Base-by-base conservation (phyloP, 2,888 invertebrate species). In the Agrotis clavis region DNA sequence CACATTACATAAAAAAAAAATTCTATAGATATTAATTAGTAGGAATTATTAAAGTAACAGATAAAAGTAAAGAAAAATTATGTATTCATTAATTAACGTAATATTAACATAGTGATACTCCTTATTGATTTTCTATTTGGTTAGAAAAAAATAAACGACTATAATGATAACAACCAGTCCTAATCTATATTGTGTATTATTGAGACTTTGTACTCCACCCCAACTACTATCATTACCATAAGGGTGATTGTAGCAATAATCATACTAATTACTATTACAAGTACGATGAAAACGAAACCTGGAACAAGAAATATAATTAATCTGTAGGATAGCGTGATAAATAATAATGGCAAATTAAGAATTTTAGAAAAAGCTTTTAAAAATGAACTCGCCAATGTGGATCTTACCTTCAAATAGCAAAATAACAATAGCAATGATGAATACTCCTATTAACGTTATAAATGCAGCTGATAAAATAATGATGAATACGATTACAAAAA, bases 391-490 rank as follows among this genome's bases (percentile, higher is more conserved):
- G 7, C 18, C 51, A 68, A n/a, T 74, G 2, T 48, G 3, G 25
- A 30, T 53, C 84, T 86, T 87, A 94, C 94, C 93, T 94, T 93
- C 92, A 57, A 92, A 64, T 35, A 93, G 71, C 6, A 93, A 71
- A 51, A 94, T 88, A 3, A 86, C 67, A 14, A 85, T 5, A 48
- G 88, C 66, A 19, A 90, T 57, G 73, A 88, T 79, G 9, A 88
- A 60, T 7, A 91, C 89, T 70, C 82, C 88, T 59, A 81, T 16
- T 41, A 90, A 19, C 68, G 86, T 54, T 30, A 88, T 21, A n/a
- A 89, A 61, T 18, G 90, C 86, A 51, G 84, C 64, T 35, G 89
- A 83, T 54, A 91, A 50, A 54, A 80, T 47, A n/a, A 79, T 71
- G 5, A 88, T 48, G 9, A 90, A 14, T n/a, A 86, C 56, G 47